These are phyloP conservation scores for Petrocephalus sullivani DNA, from an alignment of 2,797 vertebrate species.

Conservation along the genomic window DNA sequence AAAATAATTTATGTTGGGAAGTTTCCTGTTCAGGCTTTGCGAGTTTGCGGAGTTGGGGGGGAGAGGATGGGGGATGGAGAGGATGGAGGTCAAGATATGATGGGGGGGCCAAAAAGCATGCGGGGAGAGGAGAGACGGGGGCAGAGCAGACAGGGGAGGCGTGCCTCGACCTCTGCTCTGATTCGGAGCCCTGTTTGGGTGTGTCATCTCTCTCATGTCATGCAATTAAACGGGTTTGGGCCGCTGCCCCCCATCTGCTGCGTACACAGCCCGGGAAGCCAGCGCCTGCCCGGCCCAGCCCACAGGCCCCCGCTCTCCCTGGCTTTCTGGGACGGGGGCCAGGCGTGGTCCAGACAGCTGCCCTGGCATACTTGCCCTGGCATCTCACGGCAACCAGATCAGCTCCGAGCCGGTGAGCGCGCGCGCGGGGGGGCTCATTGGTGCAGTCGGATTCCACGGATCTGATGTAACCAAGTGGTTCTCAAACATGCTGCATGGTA, in stretches of 20 bases:
- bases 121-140: neutral
- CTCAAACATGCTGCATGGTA: no score
- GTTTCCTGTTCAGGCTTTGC: neutral
- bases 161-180: neutral
- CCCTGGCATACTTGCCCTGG: constrained; percentile 40
- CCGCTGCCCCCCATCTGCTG: constrained; percentile 50
- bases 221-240: constrained; percentile 49
- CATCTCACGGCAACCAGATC: constrained; percentile 30
- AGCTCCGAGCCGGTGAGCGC: neutral
- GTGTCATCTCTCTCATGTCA: constrained; percentile 16
- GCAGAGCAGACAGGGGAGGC: neutral
- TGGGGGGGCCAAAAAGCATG: neutral
- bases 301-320: constrained; percentile 43
- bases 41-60: neutral
- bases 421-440: neutral
- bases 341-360: constrained; percentile 58
- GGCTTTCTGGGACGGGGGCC: constrained; percentile 63
- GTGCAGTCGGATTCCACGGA: neutral
- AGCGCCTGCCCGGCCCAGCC: neutral
- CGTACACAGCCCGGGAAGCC: constrained; percentile 48
- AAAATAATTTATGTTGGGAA: no score
- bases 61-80: neutral
- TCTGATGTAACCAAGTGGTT: neutral
- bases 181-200: neutral
- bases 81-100: neutral